Conservation (phyloP, 2,113 vertebrate genomes). For the Tragelaphus imberbis region DNA sequence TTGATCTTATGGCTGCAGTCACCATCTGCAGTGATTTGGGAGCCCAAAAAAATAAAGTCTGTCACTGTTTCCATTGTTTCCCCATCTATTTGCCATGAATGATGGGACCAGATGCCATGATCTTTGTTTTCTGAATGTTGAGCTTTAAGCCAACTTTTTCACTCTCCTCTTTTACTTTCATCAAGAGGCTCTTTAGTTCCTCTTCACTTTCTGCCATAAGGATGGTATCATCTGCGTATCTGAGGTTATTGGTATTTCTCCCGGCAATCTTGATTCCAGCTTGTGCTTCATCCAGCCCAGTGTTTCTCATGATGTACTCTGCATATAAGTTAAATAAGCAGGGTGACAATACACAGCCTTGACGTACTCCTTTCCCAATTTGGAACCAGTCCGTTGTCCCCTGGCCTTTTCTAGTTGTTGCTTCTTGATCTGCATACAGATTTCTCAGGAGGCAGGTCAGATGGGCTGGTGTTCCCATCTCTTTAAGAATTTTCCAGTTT, state of each 20-base stretch:
- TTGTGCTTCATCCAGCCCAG: not conserved
- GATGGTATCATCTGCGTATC: not conserved
- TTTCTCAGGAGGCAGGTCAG: not conserved
- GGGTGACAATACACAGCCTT: not conserved
- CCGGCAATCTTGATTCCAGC: not conserved
- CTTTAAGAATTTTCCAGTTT: not conserved
- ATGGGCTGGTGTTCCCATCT: not conserved
- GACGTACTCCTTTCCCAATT: not conserved
- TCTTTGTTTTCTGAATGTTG: not conserved
- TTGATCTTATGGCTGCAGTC: not conserved
- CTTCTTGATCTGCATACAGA: not conserved
- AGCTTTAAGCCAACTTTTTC: not conserved
- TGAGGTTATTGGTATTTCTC: not conserved
- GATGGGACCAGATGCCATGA: not conserved
- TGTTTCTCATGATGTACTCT: not conserved
- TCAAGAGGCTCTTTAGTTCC: not conserved
- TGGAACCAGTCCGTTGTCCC: not conserved
- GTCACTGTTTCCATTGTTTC: not conserved
- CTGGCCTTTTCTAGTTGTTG: not conserved
- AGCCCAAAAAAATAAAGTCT: rapidly evolving
- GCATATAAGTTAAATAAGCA: not conserved
- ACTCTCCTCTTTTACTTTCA: not conserved
- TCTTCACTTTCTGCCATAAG: not conserved
- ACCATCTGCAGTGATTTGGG: not conserved
- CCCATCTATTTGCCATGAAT: not conserved